Base-by-base conservation (phyloP, 2,113 vertebrate genomes). In the Pachypanchax playfairii region DNA sequence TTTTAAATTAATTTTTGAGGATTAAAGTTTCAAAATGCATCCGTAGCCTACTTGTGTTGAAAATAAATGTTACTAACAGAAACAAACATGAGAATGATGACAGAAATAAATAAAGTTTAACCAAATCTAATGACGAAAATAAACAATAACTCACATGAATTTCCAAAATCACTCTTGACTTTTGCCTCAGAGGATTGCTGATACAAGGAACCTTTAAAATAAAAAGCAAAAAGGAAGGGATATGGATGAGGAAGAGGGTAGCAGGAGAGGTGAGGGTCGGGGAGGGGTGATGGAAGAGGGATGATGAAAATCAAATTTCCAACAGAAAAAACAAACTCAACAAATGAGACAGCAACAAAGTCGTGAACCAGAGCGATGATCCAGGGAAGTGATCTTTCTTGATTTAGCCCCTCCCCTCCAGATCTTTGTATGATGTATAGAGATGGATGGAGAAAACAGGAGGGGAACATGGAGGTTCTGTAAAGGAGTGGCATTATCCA, bases 181-280 rank as follows among this genome's bases (percentile, higher is more conserved):
- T 95, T 96, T 88, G 94, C 93, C 87, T 98, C 96, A 88, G 94
- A 95, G 90, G 96, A 95, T 94, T 96, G 95, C 91, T 95, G 95
- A 94, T 94, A 96, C 92, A 96, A 94, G 92, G 96, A 96, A 96
- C 96, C 96, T 98, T 97, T 80, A 2, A 5, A 5, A 14, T 3
- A 5, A 5, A n/a, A 5, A 3, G 93, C 20, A 20, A 28, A 29
- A 76, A 93, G 93, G 70, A 63, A 75, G 73, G 60, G 66, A 84
- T 85, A 59, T 61, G 60, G 57, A 59, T 84, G 51, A 59, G 70
- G 50, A 29, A 85, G 87, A 91, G 93, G 63, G 74, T 28, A 65
- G 83, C 59, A 82, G 79, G 90, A n/a, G n/a, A n/a, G n/a, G n/a
- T n/a, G n/a, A n/a, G n/a, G n/a, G n/a, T n/a, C n/a, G n/a, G n/a